A percentile compares a stretch with the other conserved stretches of the same genome.
Evolutionary conservation across 2,888 invertebrate species (phyloP).

Genomic region (Stenotaenia linearis): DNA sequence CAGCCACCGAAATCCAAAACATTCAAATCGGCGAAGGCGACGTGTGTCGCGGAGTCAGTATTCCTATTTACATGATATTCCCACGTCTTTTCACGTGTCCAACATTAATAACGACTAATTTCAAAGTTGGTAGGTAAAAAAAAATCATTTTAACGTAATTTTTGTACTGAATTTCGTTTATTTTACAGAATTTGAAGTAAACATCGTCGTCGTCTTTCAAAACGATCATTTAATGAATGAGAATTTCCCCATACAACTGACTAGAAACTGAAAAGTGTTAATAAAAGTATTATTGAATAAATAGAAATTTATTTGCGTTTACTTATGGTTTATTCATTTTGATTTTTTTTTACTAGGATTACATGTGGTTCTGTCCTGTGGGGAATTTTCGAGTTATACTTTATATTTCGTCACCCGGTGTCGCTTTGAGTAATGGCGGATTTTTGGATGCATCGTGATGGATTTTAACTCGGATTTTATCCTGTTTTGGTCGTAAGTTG

Average conservation of each 20-base stretch:
- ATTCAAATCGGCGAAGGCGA: constrained; percentile 95
- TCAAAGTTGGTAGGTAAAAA: constrained; percentile 75
- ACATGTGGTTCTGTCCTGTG: too few species aligned
- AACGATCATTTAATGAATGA: constrained; percentile 90
- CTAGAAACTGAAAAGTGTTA: constrained; percentile 41
- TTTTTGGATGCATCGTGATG: too few species aligned
- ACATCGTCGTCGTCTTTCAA: constrained; percentile 84
- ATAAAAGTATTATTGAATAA: too few species aligned
- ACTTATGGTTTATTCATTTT: too few species aligned
- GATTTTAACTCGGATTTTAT: too few species aligned
- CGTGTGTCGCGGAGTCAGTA: constrained; percentile 67
- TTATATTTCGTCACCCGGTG: too few species aligned
- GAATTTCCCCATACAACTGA: constrained; percentile 73
- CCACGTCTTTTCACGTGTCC: constrained; percentile 93
- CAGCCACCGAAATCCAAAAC: constrained; percentile 96
- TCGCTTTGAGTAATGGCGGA: too few species aligned
- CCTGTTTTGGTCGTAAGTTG: too few species aligned
- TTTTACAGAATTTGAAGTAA: constrained; percentile 86
- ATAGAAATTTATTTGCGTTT: not conserved
- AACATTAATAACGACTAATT: constrained; percentile 79
- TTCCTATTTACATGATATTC: constrained; percentile 93
- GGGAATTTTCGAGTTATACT: too few species aligned
- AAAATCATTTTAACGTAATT: not conserved
- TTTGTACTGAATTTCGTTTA: not conserved
- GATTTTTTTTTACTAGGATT: too few species aligned